Conservation (phyloP, 1,140 invertebrate species). For the Pectinophora gossypiella region DNA sequence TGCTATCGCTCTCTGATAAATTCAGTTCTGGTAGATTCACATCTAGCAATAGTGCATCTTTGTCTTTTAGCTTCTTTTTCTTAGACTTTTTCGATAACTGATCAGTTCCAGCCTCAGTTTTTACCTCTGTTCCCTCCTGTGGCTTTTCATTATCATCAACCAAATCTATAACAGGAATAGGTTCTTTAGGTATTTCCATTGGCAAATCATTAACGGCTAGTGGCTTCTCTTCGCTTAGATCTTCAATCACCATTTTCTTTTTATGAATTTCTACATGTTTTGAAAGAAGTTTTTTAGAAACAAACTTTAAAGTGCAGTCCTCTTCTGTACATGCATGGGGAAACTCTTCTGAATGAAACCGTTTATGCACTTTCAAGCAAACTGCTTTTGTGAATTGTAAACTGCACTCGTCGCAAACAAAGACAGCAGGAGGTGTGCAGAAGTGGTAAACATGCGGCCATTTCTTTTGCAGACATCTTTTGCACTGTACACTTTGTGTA, state of each 20-base stretch:
- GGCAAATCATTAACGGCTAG: constrained; percentile 27
- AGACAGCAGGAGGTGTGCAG: constrained; percentile 85
- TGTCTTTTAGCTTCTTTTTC: constrained; percentile 78
- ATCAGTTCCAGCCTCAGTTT: constrained; percentile 43
- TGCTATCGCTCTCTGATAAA: constrained; percentile 86
- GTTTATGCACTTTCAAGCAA: constrained; percentile 88
- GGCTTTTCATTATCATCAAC: constrained; percentile 50
- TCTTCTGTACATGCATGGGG: constrained; percentile 83
- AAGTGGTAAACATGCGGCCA: constrained; percentile 95
- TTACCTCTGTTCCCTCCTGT: constrained; percentile 43
- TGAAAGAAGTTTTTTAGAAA: constrained; percentile 85
- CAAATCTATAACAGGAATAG: constrained; percentile 50
- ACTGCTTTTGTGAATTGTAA: constrained; percentile 84
- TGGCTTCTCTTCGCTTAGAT: constrained; percentile 56
- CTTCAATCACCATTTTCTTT: constrained; percentile 41
- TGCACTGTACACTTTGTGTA: constrained; percentile 89
- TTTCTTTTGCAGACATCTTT: constrained; percentile 90
- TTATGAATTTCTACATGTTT: constrained; percentile 80
- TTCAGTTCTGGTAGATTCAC: constrained; percentile 84
- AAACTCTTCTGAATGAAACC: constrained; percentile 82
- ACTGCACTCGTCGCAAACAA: constrained; percentile 88
- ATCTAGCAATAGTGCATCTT: constrained; percentile 80
- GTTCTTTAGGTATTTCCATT: constrained; percentile 36
- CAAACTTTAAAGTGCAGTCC: constrained; percentile 84
- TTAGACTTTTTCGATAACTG: constrained; percentile 68